Evolutionary conservation across 2,797 vertebrate genomes (phyloP), one percentile per base, ranked within the genome.

Genomic region (Ptychobarbus kaznakovi): DNA sequence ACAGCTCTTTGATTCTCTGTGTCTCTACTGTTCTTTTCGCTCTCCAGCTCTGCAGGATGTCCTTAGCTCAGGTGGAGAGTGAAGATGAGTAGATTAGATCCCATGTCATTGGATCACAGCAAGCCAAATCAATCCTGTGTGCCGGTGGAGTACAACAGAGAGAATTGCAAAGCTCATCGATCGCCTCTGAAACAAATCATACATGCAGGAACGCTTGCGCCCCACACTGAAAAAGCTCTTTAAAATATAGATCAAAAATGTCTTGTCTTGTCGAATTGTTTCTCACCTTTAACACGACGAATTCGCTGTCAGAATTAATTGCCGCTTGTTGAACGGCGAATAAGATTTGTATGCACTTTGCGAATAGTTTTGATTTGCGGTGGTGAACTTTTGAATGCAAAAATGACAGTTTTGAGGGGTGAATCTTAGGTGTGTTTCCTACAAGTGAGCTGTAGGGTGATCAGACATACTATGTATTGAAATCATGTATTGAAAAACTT

Each of bases 161-260:
- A 83, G 84, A 86, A 88, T 86, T 75, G 66, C 78, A 88, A 87
- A 87, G 58, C 79, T 58, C 78, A 90, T 91, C 63, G 88, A 90
- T 90, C 58, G 58, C 35, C 53, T 76, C 80, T 44, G 44, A 88
- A 58, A 88, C 84, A 68, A 44, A 81, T 86, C 82, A 85, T 81
- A 85, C 83, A 87, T 87, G 84, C 85, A 65, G 76, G 76, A 82
- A 86, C 46, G 51, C 80, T 87, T 44, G 81, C 20, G 11, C 83
- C 25, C 20, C 46, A 80, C 80, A 61, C 70, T 68, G 38, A 75
- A 86, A 85, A 90, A 87, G 63, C 28, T 69, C 56, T 86, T 90
- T 89, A 88, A 90, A 84, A 90, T 88, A 90, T 88, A 25, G 18
- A 88, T 87, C 77, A 87, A 78, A 87, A 83, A 38, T 32, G 32